Percentiles rank a stretch among this genome's conserved stretches.
These are phyloP conservation scores for Chelonia mydas DNA, from an alignment of 2,797 vertebrate species.

Conservation along the genomic window DNA sequence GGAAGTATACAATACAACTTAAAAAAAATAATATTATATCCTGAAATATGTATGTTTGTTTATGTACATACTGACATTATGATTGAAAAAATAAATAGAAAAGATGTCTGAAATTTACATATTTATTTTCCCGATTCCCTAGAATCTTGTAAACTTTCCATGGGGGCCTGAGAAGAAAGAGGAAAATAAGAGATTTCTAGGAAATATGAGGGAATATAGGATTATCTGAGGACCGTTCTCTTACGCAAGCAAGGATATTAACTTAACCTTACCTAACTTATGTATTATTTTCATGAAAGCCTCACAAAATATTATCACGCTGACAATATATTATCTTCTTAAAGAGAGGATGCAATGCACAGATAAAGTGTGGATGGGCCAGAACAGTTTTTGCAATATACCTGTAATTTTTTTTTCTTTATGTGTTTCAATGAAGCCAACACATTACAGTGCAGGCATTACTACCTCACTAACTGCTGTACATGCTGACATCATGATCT, in stretches of 20 bases:
- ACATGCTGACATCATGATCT: fast-evolving
- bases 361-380: neutral
- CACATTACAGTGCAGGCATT: neutral
- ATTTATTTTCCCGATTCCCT: slow-evolving; percentile 6
- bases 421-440: neutral
- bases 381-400: neutral
- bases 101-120: neutral
- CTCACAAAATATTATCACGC: neutral
- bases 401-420: neutral
- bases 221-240: neutral
- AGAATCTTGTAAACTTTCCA: neutral
- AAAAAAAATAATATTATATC: neutral
- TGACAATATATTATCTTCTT: neutral
- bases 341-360: neutral
- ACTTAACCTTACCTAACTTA: neutral
- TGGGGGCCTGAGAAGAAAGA: neutral
- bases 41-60: neutral
- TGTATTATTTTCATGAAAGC: neutral
- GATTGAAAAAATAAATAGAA: neutral
- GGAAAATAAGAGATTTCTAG: neutral
- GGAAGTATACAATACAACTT: neutral
- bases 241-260: neutral
- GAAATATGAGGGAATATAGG: fast-evolving
- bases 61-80: neutral
- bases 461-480: fast-evolving